Conservation (phyloP, 37 sponge, comb jelly and placozoan genomes). For the Theonella swinhoei region DNA sequence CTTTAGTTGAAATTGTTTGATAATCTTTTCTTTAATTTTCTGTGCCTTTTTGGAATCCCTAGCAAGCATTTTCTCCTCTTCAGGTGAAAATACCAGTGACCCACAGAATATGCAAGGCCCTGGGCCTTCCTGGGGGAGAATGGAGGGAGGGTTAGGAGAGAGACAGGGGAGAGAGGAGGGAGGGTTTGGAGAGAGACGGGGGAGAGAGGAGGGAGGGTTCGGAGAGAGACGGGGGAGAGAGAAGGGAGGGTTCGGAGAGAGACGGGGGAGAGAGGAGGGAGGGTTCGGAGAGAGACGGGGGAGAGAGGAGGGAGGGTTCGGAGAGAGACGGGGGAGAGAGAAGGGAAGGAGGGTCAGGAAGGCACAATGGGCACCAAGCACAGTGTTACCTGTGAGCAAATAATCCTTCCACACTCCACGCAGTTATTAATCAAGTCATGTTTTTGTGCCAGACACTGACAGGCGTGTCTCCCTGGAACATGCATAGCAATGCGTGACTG, state of each 20-base stretch:
- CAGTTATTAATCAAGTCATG: slow-evolving; percentile 93
- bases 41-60: slow-evolving; percentile 73
- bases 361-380: neutral
- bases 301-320: neutral
- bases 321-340: slow-evolving; percentile 5
- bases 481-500: slow-evolving; percentile 53
- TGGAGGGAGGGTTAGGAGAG: neutral
- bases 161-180: neutral
- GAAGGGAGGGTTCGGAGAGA: too few relatives aligned
- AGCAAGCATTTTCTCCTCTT: slow-evolving; percentile 67
- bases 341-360: neutral
- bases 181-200: neutral
- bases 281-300: neutral
- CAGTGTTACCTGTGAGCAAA: slow-evolving; percentile 79
- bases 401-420: slow-evolving; percentile 88
- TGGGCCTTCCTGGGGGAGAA: slow-evolving; percentile 74
- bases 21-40: slow-evolving; percentile 66
- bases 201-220: neutral
- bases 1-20: slow-evolving; percentile 60
- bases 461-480: slow-evolving; percentile 80
- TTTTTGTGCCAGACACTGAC: slow-evolving; percentile 91
- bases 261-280: too few relatives aligned
- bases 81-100: slow-evolving; percentile 74
- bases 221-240: neutral
- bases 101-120: slow-evolving; percentile 99